Conservation (phyloP, 1,140 invertebrate genomes). For the Gryon sp. region DNA sequence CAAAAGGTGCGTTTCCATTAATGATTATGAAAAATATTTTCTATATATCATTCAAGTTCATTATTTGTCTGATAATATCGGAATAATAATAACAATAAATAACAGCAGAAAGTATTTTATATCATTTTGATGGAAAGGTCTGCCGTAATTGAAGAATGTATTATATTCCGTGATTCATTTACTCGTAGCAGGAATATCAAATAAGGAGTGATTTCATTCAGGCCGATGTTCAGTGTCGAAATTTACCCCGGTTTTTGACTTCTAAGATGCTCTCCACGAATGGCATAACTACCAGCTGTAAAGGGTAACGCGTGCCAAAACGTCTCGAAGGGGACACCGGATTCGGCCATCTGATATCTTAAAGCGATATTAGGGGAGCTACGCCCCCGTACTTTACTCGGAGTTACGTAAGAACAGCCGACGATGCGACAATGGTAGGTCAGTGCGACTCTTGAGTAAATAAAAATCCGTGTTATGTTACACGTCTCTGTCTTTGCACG, state of each 20-base stretch:
- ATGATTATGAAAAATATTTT: too few species aligned
- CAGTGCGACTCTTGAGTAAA: slow-evolving; percentile 39
- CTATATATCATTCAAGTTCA: too few species aligned
- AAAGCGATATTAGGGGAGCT: slow-evolving; percentile 68
- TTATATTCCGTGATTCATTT: too few species aligned
- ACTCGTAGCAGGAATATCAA: too few species aligned
- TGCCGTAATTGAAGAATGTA: too few species aligned
- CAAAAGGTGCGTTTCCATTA: too few species aligned
- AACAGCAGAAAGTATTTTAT: too few species aligned
- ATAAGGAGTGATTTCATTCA: too few species aligned
- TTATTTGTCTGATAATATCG: too few species aligned
- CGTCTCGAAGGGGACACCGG: slow-evolving; percentile 70
- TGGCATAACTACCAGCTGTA: slow-evolving; percentile 57
- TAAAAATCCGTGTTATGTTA: slow-evolving; percentile 50
- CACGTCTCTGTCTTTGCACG: background rate
- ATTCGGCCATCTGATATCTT: slow-evolving; percentile 79
- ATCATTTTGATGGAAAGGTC: too few species aligned
- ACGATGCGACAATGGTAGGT: slow-evolving; percentile 53
- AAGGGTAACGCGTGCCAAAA: slow-evolving; percentile 71
- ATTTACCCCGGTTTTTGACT: background rate
- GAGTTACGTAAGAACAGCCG: slow-evolving; percentile 11
- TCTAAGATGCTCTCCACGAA: background rate
- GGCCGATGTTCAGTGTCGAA: background rate
- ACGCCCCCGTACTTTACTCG: slow-evolving; percentile 58
- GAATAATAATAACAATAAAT: too few species aligned